Percentiles rank a stretch among this genome's conserved stretches.
phyloP scores from a whole-genome alignment of 2,113 vertebrate species.

The Typhlomys cinereus region DNA sequence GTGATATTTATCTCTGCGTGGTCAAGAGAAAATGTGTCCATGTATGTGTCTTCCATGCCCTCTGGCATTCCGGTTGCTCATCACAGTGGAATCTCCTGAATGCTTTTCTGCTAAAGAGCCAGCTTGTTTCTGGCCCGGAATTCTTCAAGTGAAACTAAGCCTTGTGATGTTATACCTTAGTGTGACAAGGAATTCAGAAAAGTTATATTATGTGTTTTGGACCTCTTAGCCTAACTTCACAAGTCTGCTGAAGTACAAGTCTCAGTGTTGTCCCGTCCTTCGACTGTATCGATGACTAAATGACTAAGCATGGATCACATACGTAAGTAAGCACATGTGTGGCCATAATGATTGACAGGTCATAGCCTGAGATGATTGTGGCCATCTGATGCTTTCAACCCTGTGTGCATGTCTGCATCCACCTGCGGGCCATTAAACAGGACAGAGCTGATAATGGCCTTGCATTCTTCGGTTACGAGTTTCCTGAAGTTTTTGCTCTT shows the following conservation, averaged over 20 bases:
- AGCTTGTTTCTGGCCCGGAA: neutral
- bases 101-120: neutral
- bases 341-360: neutral
- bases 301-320: too few species aligned
- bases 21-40: neutral
- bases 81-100: neutral
- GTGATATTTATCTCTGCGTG: neutral
- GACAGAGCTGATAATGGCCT: neutral
- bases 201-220: neutral
- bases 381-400: neutral
- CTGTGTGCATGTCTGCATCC: neutral
- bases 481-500: slow-evolving; percentile 23
- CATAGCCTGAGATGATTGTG: neutral
- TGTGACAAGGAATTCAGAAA: neutral
- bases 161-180: neutral
- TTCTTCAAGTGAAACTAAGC: slow-evolving; percentile 13
- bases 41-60: neutral
- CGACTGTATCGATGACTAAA: neutral
- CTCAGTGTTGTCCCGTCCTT: neutral
- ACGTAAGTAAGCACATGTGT: neutral
- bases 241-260: neutral
- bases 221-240: neutral
- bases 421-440: neutral
- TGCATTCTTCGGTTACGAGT: slow-evolving; percentile 17
- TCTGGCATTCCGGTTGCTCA: slow-evolving; percentile 35